These are phyloP conservation scores for Sturnira hondurensis DNA, from an alignment of 2,113 vertebrate genomes.

Conservation along the genomic window DNA sequence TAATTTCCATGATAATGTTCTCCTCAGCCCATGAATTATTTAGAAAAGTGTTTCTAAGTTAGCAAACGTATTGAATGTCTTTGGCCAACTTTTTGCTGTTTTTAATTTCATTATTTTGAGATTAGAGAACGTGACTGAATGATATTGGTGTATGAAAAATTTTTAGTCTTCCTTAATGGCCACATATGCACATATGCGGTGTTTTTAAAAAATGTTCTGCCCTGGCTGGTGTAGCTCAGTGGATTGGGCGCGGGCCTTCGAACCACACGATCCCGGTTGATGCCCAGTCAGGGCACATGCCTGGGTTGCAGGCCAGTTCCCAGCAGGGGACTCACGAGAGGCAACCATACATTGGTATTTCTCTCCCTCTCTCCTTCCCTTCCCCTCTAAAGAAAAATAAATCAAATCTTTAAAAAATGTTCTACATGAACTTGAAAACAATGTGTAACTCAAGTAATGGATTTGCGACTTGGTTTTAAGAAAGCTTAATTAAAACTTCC, in stretches of 20 bases:
- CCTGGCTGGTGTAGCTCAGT: no score
- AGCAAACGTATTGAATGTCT: slow-evolving; percentile 30
- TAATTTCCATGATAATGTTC: slow-evolving; percentile 8
- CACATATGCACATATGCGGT: neutral
- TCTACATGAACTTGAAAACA: neutral
- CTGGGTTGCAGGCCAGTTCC: no score
- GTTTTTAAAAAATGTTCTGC: neutral
- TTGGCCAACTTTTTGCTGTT: slow-evolving; percentile 25
- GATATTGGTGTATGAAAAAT: neutral
- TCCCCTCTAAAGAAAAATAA: no score
- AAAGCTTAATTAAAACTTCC: neutral
- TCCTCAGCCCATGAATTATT: neutral
- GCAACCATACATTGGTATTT: no score
- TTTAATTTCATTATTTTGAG: slow-evolving; percentile 22
- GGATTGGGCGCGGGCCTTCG: no score
- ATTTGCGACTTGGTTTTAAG: neutral
- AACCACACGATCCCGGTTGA: no score
- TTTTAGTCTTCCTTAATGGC: neutral
- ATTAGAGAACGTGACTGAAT: slow-evolving; percentile 16
- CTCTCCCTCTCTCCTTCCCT: no score
- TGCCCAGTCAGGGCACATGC: no score
- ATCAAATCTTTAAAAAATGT: neutral
- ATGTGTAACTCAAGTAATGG: neutral
- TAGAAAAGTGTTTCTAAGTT: slow-evolving; percentile 47
- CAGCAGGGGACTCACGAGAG: no score